Base-by-base conservation (phyloP, 2,797 vertebrate genomes). In the Ptychadena robeensis region DNA sequence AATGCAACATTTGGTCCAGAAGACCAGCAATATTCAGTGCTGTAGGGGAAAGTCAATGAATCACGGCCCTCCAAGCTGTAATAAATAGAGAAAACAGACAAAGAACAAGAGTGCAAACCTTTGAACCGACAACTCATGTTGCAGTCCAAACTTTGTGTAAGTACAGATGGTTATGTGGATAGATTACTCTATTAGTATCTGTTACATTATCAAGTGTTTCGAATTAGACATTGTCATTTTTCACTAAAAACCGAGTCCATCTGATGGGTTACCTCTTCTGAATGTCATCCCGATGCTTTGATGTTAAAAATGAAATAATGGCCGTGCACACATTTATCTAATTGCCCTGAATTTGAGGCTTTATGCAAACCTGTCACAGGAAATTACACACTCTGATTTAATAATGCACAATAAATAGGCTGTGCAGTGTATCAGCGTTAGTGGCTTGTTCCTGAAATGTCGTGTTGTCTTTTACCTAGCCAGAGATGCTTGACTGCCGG, bases 111-210 rank as follows among this genome's bases (percentile, higher is more conserved):
- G 25, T 1, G 25, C 3, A 38, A 37, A 25, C 9, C 66, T 68
- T 34, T 32, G 22, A 25, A n/a, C 12, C 38, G 34, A 68, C 35
- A 40, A 9, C 68, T 28, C 10, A 30, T 32, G 28, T 53, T 53
- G 18, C 27, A 28, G 10, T 22, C 9, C 40, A n/a, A 30, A 53
- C 15, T 22, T 4, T n/a, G 7, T 53, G 70, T 40, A 48, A 10
- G 14, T 30, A 18, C 38, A 44, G 28, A 31, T 18, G 15, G 40
- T 31, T 72, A 44, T 22, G 40, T 48, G 15, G 28, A 71, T 27
- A 31, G 27, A 48, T 48, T 12, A 31, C 34, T 72, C 44, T 72
- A 72, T 72, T 72, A 72, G 69, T 72, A 30, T 48, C 14, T 48
- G 10, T n/a, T 9, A 44, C 40, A 44, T 48, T 71, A 14, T 37